These are phyloP conservation scores for Geopemphigus sp. DNA, from an alignment of 1,140 invertebrate species.

Conservation along the genomic window DNA sequence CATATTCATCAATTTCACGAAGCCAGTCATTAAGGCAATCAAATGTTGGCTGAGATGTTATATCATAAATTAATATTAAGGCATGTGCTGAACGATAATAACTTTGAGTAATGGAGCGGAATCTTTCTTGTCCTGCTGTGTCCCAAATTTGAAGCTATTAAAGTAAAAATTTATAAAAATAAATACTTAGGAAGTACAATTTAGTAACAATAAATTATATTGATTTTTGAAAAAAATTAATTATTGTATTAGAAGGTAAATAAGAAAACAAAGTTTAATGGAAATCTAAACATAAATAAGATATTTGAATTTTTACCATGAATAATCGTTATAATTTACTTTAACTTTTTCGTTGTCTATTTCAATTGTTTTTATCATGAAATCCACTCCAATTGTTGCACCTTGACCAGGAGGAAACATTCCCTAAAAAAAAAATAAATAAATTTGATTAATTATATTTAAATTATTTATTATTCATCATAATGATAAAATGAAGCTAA, in stretches of 20 bases:
- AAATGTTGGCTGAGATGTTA: conserved; percentile 94
- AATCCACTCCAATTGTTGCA: conserved; percentile 98
- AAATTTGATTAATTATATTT: too few relatives aligned
- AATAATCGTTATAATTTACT: conserved; percentile 61
- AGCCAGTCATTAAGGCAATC: conserved; percentile 94
- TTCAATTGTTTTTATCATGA: conserved; percentile 98
- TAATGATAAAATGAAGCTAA: too few relatives aligned
- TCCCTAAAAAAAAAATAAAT: conserved; percentile 61
- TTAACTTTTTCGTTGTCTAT: conserved; percentile 98
- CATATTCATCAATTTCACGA: conserved; percentile 94
- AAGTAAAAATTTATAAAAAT: background rate
- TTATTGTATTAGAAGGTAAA: background rate
- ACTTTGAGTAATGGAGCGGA: conserved; percentile 95
- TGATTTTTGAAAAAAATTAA: background rate
- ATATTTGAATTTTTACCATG: too few relatives aligned
- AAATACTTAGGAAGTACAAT: background rate
- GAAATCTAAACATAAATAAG: background rate
- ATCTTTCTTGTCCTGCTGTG: conserved; percentile 94
- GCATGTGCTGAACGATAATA: conserved; percentile 98
- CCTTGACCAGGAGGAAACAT: conserved; percentile 95
- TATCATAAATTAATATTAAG: conserved; percentile 95
- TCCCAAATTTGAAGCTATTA: conserved; percentile 96
- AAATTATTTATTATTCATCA: too few relatives aligned
- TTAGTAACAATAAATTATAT: background rate
- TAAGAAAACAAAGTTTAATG: background rate